Evolutionary conservation across 2,797 vertebrate genomes (phyloP).

Genomic region (Mus caroli): DNA sequence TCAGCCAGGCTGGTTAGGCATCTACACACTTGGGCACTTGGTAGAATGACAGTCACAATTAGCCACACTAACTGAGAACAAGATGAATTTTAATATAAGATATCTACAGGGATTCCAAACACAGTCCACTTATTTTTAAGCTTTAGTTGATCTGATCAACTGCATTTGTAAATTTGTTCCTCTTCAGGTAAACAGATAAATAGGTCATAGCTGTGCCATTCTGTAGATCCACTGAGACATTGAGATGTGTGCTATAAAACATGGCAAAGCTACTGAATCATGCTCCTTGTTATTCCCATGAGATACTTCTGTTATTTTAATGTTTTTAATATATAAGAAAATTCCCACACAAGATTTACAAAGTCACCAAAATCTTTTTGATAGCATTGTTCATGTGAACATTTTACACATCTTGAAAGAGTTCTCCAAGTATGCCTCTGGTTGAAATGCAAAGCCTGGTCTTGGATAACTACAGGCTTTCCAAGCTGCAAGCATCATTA

Average conservation of each 20-base stretch:
- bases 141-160: slow-evolving; percentile 34
- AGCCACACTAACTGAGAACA: background rate
- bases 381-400: slow-evolving; percentile 41
- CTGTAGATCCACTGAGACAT: background rate
- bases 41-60: slow-evolving; percentile 1
- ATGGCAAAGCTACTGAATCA: slow-evolving; percentile 13
- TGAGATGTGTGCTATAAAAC: background rate
- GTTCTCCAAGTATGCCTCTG: slow-evolving; percentile 31
- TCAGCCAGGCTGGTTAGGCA: background rate
- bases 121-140: background rate
- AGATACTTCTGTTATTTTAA: slow-evolving; percentile 40
- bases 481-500: slow-evolving; percentile 39
- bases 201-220: background rate
- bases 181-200: slow-evolving; percentile 38
- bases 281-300: background rate
- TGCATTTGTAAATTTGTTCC: slow-evolving; percentile 9
- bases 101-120: background rate
- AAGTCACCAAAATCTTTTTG: slow-evolving; percentile 33
- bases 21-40: background rate
- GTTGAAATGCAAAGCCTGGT: slow-evolving; percentile 33
- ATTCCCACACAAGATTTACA: slow-evolving; percentile 34
- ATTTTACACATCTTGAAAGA: slow-evolving; percentile 59
- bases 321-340: slow-evolving; percentile 17
- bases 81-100: slow-evolving; percentile 33
- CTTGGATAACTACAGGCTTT: slow-evolving; percentile 43